A percentile compares a stretch with the other conserved stretches of the same genome.
Evolutionary conservation across 2,797 vertebrate genomes (phyloP).

Genomic region (Neosilurus mollespiculum): DNA sequence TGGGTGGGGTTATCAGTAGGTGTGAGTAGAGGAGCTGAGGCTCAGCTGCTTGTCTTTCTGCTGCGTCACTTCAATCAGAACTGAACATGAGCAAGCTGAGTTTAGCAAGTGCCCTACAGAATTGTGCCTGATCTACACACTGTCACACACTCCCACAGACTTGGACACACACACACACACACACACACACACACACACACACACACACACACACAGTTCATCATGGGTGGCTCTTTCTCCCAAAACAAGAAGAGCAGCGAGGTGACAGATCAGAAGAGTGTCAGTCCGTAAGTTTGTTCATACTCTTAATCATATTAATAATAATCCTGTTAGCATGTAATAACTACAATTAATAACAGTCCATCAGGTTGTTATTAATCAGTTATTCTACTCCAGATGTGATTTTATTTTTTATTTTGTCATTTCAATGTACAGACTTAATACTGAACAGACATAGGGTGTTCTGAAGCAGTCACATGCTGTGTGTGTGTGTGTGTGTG

Average conservation of each 20-base stretch:
- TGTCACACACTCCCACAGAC: neutral
- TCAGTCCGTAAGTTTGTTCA: conserved; percentile 55
- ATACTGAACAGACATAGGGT: neutral
- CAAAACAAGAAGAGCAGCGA: conserved; percentile 55
- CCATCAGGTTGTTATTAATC: neutral
- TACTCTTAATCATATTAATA: neutral
- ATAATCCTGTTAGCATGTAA: neutral
- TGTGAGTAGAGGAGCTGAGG: conserved; percentile 20
- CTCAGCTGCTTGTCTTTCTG: conserved; percentile 42
- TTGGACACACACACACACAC: conserved; percentile 4
- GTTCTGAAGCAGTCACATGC: neutral
- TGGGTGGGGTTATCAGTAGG: conserved; percentile 11
- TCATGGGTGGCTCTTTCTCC: conserved; percentile 59
- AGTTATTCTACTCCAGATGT: neutral
- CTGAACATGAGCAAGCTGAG: conserved; percentile 22
- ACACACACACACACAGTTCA: neutral
- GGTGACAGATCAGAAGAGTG: conserved; percentile 42
- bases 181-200: conserved; percentile 29
- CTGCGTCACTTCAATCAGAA: conserved; percentile 45
- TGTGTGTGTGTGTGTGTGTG: conserved; percentile 4
- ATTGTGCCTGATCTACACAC: conserved; percentile 3
- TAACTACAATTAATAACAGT: neutral
- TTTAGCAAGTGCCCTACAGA: conserved; percentile 16
- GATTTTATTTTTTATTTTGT: neutral
- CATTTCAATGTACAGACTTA: neutral